A percentile compares a stretch with the other conserved stretches of the same genome.
Conservation (phyloP, 64 coral and sea anemone species). For the Pocillopora damicornis region DNA sequence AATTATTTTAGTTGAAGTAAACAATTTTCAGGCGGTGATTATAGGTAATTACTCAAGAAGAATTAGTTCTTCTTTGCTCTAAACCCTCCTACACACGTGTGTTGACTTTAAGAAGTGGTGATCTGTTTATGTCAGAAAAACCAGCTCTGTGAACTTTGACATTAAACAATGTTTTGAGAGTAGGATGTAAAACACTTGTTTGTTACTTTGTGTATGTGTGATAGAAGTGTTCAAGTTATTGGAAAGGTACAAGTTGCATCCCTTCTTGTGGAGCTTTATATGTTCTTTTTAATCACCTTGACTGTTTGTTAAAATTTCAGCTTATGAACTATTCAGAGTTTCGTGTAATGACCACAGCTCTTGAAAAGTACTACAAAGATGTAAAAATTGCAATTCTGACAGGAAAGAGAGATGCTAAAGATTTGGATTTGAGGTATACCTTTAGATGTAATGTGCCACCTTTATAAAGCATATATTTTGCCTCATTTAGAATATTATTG, state of each 20-base stretch:
- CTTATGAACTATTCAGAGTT: constrained; percentile 97
- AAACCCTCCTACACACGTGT: not conserved
- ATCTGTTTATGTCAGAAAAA: not conserved
- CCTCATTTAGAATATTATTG: too few species aligned
- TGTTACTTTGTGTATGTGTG: too few species aligned
- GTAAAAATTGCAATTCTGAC: constrained; percentile 65
- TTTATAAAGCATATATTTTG: too few species aligned
- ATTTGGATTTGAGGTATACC: constrained; percentile 84
- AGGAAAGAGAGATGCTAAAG: constrained; percentile 67
- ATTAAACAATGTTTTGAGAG: too few species aligned
- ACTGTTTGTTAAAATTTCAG: constrained; percentile 18
- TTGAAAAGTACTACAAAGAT: constrained; percentile 92
- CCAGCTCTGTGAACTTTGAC: not conserved
- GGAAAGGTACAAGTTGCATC: too few species aligned
- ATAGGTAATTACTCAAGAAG: not conserved
- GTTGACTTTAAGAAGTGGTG: not conserved
- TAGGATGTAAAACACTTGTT: too few species aligned
- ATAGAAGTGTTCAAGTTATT: too few species aligned
- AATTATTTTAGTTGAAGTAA: not conserved
- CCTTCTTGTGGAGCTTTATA: too few species aligned
- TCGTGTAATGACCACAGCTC: constrained; percentile 79
- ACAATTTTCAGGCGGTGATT: not conserved
- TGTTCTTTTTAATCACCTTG: too few species aligned
- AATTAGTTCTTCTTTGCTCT: not conserved
- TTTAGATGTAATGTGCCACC: not conserved